Conservation (phyloP, 2,113 vertebrate genomes). For the Dipodomys ordii region DNA sequence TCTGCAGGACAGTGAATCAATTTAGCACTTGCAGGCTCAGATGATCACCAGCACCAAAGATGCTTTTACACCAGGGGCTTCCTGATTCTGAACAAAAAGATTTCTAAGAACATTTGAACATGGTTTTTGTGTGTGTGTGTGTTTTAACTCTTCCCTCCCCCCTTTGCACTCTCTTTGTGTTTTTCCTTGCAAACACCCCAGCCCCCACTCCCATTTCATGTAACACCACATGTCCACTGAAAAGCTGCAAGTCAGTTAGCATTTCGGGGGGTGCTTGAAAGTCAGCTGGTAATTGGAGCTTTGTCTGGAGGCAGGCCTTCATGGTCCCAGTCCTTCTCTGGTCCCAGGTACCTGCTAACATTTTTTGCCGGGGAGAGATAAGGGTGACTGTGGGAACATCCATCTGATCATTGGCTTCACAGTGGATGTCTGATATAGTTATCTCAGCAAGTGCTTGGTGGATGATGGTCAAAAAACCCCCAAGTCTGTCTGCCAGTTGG, state of each 20-base stretch:
- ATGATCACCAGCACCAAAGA: constrained; percentile 70
- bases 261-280: constrained; percentile 68
- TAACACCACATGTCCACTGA: background rate
- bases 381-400: background rate
- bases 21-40: constrained; percentile 67
- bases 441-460: background rate
- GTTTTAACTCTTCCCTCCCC: background rate
- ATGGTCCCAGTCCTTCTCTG: background rate
- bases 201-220: too few relatives aligned
- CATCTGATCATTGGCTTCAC: background rate
- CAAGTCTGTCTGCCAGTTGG: background rate
- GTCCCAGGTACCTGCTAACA: background rate
- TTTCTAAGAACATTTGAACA: constrained; percentile 2
- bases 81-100: background rate
- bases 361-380: background rate
- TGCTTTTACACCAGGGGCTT: constrained; percentile 40
- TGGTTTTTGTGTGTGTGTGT: background rate
- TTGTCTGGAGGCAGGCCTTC: background rate
- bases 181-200: background rate
- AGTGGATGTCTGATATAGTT: background rate
- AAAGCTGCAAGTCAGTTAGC: constrained; percentile 16
- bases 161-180: background rate
- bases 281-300: constrained; percentile 68
- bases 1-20: constrained; percentile 71
- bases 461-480: background rate